A percentile compares a stretch with the other conserved stretches of the same genome.
Evolutionary conservation across 2,113 vertebrate species (phyloP).

Genomic region (Limanda limanda): DNA sequence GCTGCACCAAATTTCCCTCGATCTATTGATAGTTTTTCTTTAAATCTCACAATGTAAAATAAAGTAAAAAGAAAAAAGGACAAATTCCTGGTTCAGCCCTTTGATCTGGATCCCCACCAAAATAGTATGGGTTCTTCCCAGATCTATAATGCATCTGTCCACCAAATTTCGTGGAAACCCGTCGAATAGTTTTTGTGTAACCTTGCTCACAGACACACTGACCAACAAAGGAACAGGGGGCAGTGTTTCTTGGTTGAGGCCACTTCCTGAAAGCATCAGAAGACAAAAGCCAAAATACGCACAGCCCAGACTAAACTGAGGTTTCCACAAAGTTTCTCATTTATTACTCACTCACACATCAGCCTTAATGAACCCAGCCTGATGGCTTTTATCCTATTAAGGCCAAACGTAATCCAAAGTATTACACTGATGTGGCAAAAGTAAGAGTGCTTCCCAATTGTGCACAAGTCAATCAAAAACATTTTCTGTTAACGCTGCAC

Average conservation of each 20-base stretch:
- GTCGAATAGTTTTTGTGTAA: no score
- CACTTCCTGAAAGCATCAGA: not conserved
- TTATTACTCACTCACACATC: not conserved
- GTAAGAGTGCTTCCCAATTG: not conserved
- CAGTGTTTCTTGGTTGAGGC: not conserved
- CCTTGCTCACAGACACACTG: no score
- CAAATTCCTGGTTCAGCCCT: no score
- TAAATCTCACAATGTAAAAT: no score
- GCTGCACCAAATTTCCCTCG: no score
- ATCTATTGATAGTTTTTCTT: no score
- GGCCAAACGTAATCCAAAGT: not conserved
- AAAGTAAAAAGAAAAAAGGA: no score
- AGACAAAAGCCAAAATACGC: not conserved
- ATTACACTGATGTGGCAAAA: not conserved
- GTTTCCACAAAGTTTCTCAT: not conserved
- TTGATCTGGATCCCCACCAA: no score
- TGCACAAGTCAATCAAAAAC: not conserved
- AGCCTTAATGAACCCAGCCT: not conserved
- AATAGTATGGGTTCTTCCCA: no score
- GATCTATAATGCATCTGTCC: no score
- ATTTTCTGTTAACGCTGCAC: not conserved
- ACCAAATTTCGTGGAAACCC: no score
- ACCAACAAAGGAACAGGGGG: no score
- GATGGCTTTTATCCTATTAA: not conserved
- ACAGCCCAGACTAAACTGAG: not conserved